Evolutionary conservation across 2,797 vertebrate genomes (phyloP), one percentile per base, ranked within the genome.

Genomic region (Champsocephalus gunnari): DNA sequence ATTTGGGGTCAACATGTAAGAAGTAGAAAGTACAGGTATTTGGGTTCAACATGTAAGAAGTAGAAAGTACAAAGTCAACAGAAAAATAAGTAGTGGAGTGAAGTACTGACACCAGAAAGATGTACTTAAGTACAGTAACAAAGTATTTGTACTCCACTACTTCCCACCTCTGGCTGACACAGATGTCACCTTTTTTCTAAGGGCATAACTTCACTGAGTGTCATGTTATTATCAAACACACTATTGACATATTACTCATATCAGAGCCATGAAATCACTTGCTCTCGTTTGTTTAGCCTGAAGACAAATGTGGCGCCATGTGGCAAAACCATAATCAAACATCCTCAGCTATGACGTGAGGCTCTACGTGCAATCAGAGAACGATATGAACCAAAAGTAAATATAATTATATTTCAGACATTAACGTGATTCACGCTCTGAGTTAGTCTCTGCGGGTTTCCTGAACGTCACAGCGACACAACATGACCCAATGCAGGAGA

Each of bases 351-450:
- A 2, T 38, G 19, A 58, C 12, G 1, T 0, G 12, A 11, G 17
- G 45, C 21, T 48, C 9, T 70, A 32, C 13, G 1, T 58, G 64
- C 16, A 3, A 64, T 24, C 17, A 43, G 8, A 66, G 12, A n/a
- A 66, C 32, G 48, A 34, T 5, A 54, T 9, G 32, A 2, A 38
- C 17, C 48, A 43, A 3, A 49, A 49, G 12, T 69, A 24, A 38
- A n/a, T 50, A 19, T 38, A 5, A 9, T 43, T 69, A 0, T 4
- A 1, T 72, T 49, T 51, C 9, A 71, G 4, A 58, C 17, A 60
- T 38, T 9, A 38, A 38, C 8, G 34, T 66, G 69, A 76, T 76
- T 70, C 65, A 66, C 14, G 28, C 3, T 16, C 45, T 71, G 61
- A 62, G 61, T 73, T 9, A 59, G 47, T 51, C 43, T 59, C 8